These are phyloP conservation scores for Scelioninae gen. 2 DNA, from an alignment of 2,888 invertebrate species.

Conservation along the genomic window DNA sequence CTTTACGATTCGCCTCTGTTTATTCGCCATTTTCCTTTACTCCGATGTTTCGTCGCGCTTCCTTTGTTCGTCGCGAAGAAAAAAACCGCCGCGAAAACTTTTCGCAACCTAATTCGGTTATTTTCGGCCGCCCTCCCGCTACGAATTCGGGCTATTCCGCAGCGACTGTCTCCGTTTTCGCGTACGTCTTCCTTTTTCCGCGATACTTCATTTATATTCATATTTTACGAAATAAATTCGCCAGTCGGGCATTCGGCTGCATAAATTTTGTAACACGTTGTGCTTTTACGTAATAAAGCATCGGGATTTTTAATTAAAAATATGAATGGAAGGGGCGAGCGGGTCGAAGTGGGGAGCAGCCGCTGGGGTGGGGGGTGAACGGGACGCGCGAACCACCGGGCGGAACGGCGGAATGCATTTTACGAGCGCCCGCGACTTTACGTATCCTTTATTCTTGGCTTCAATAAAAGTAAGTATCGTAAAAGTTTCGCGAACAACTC, in stretches of 20 bases:
- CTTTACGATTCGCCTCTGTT: no score
- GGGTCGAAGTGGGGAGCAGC: neutral
- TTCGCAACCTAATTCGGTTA: constrained; percentile 9
- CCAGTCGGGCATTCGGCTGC: constrained; percentile 43
- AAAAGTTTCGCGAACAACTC: constrained; percentile 39
- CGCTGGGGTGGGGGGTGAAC: neutral
- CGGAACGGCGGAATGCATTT: constrained; percentile 31
- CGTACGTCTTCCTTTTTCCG: constrained; percentile 29
- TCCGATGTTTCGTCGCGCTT: neutral
- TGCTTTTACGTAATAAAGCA: constrained; percentile 54
- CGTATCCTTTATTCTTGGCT: constrained; percentile 46
- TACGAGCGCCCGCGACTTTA: constrained; percentile 41
- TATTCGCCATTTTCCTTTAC: neutral
- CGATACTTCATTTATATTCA: constrained; percentile 49
- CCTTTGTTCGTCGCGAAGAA: neutral
- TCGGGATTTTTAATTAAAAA: constrained; percentile 55
- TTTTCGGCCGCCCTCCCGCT: constrained; percentile 5
- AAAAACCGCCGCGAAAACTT: neutral
- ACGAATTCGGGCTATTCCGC: neutral
- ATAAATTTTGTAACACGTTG: constrained; percentile 53
- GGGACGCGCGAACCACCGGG: no score
- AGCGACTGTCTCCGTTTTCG: constrained; percentile 23
- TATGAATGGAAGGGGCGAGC: constrained; percentile 29
- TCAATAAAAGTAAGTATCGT: constrained; percentile 52
- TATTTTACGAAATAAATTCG: constrained; percentile 51